Evolutionary conservation across 1,140 invertebrate genomes (phyloP), one percentile per base, ranked within the genome.

Genomic region (Dreissena rostriformis): DNA sequence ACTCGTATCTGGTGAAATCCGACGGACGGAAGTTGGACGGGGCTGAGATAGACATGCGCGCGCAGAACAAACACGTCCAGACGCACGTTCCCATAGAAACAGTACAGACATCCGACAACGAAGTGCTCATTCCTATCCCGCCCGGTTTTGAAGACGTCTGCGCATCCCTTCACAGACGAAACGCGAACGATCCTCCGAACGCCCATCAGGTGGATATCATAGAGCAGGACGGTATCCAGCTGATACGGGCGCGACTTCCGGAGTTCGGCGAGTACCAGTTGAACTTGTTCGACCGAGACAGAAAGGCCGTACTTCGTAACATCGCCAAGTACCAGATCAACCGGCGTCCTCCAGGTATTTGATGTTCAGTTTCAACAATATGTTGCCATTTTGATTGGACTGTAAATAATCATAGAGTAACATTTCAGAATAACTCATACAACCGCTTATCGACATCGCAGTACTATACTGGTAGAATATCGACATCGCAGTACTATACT

Each of bases 181-280:
- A 91, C 82, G 89, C 90, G 24, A 86, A 89, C 61, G 88, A 90
- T 68, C 84, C 85, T 1, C 87, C 88, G 2, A 84, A 86, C 65
- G 79, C 81, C 12, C 68, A 88, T 15, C 83, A 85, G 22, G 82
- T 92, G n/a, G 82, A 90, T 78, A 82, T 90, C 61, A 82, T 88
- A 65, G 73, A 88, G 17, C 70, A 88, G 53, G 91, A 91, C 52
- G 89, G 87, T 14, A 82, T 88, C 63, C 83, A 88, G 22, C 67
- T 90, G 22, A 86, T 91, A 71, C 81, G 73, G 5, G 87, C 91
- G 39, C 82, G 85, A 57, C 77, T 92, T 24, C 88, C 88, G 24
- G 88, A 91, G 24, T 91, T 91, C 71, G 91, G 91, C 24, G 91
- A 92, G 26, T 92, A 92, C 66, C 88, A 91, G 82, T 77, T 92